Percentiles rank a stretch among this genome's conserved stretches.
phyloP scores from a whole-genome alignment of 2,113 vertebrate genomes.

The Clinocottus analis region DNA sequence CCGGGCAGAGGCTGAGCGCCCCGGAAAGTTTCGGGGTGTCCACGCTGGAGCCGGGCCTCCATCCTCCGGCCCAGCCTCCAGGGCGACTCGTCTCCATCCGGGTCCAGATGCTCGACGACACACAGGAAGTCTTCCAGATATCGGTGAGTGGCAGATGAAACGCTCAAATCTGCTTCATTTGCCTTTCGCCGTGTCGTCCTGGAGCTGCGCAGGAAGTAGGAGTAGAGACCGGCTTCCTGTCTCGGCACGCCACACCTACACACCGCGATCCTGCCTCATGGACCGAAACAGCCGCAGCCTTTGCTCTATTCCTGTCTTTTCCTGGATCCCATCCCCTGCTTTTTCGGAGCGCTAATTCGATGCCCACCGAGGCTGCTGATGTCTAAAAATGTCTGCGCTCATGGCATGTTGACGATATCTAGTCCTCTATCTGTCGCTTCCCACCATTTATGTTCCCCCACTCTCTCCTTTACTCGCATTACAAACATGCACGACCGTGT shows the following conservation, averaged over 20 bases:
- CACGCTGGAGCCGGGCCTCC: conserved; percentile 93
- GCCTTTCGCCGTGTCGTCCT: conserved; percentile 47
- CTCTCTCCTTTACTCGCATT: not conserved
- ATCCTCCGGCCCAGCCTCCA: conserved; percentile 84
- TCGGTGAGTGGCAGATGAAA: conserved; percentile 84
- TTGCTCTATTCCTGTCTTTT: not conserved
- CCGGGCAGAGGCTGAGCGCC: conserved; percentile 91
- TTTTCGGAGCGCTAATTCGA: not conserved
- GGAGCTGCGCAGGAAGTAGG: conserved; percentile 56
- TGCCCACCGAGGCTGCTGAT: not conserved
- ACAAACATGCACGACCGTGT: not conserved
- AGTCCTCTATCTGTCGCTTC: not conserved
- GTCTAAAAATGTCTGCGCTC: not conserved
- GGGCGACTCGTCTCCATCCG: conserved; percentile 91
- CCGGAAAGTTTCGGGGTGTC: conserved; percentile 93
- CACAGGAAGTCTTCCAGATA: conserved; percentile 93
- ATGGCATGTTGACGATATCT: not conserved
- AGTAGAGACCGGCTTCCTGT: conserved; percentile 57
- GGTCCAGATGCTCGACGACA: conserved; percentile 96
- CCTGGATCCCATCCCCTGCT: not conserved
- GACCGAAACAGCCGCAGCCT: not conserved
- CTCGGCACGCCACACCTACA: conserved; percentile 43
- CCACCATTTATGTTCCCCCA: not conserved
- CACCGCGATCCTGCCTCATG: conserved; percentile 7
- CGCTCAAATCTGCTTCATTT: not conserved